Evolutionary conservation across 1,140 invertebrate genomes (phyloP), one percentile per base, ranked within the genome.

Genomic region (Sitophilus oryzae): DNA sequence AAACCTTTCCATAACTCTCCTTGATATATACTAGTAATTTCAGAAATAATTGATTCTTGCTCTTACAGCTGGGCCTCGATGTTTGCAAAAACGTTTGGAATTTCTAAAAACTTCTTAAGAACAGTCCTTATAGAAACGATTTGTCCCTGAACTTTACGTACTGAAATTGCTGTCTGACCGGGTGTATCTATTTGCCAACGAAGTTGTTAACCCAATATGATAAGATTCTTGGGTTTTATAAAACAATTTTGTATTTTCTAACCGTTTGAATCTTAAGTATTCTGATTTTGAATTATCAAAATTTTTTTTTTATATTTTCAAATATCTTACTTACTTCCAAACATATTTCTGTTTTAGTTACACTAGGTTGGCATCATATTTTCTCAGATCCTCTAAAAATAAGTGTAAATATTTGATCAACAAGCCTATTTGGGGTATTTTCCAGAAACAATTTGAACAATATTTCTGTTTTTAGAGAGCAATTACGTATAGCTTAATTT

Each of bases 91-190:
- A 47, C 43, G 30, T 46, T 36, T 9, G 52, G 44, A 30, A 55
- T 14, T 45, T 55, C 35, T 11, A 55, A 55, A 41, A 55, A 34
- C 16, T 41, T 47, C 14, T 47, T 55, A 14, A 47, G n/a, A 38
- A 38, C 23, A 19, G 8, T 38, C 6, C 34, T 35, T 10, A 49
- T 18, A 20, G 6, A 20, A 37, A 37, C 19, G n/a, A 37, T 37
- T 37, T 49, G 46, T 6, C 30, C 35, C 6, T 49, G n/a, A 37
- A 20, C 46, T 20, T 49, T 49, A 14, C 21, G 15, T 18, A 49
- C 15, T 14, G 35, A 35, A 10, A 49, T 15, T 14, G 11, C 11
- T 14, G 46, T 9, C 21, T 36, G 34, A 14, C 19, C 46, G 5
- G 34, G 16, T 37, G 34, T 37, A 36, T 49, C 35, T 37, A 36